Conservation (phyloP, 1,140 invertebrate genomes). For the Euwallacea similis region DNA sequence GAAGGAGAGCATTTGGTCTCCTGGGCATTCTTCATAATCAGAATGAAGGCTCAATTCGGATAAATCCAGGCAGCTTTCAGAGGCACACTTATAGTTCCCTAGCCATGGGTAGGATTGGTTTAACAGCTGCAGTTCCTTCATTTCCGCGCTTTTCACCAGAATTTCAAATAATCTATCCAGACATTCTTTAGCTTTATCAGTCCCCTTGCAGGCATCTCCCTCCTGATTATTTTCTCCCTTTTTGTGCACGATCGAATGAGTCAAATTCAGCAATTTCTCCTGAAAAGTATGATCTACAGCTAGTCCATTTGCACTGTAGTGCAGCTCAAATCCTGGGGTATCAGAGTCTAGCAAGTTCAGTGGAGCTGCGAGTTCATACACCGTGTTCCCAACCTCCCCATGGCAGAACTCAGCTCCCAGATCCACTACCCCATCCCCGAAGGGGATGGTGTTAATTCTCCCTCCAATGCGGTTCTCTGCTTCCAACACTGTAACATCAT, state of each 20-base stretch:
- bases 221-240: neutral
- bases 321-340: neutral
- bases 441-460: conserved; percentile 62
- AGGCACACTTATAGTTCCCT: conserved; percentile 9
- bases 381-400: conserved; percentile 72
- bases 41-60: conserved; percentile 12
- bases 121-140: neutral
- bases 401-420: conserved; percentile 86
- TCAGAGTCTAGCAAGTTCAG: conserved; percentile 16
- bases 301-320: conserved; percentile 3
- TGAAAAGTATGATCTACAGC: neutral
- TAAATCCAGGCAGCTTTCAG: conserved; percentile 16
- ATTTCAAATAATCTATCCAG: neutral
- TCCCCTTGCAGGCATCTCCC: neutral
- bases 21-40: conserved; percentile 35
- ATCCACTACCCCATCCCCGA: conserved; percentile 68
- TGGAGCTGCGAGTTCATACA: conserved; percentile 66
- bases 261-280: conserved; percentile 8
- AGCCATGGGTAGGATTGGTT: conserved; percentile 2
- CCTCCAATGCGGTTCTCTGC: conserved; percentile 72
- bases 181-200: neutral
- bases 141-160: neutral
- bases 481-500: conserved; percentile 65
- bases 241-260: conserved; percentile 1
- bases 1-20: conserved; percentile 37